Conservation (phyloP, 2,888 invertebrate species). For the Tyria jacobaeae region DNA sequence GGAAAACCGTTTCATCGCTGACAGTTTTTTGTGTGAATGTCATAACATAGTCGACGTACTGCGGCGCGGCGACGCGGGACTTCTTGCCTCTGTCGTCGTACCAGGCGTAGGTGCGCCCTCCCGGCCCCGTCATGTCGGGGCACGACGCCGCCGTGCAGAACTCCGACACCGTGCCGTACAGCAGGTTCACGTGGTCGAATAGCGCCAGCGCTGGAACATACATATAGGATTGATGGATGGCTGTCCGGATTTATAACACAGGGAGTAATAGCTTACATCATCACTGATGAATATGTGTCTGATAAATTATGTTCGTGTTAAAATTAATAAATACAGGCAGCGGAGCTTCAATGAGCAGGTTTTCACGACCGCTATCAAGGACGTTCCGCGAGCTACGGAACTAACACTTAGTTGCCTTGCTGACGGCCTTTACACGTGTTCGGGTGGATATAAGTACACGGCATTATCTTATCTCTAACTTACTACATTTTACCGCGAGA, state of each 20-base stretch:
- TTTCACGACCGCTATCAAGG: not conserved
- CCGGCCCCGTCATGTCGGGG: slow-evolving; percentile 98
- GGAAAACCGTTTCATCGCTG: slow-evolving; percentile 98
- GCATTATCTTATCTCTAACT: no score
- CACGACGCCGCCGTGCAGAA: slow-evolving; percentile 98
- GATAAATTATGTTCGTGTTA: not conserved
- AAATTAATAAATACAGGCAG: not conserved
- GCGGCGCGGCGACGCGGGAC: slow-evolving; percentile 98
- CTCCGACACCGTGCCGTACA: slow-evolving; percentile 99
- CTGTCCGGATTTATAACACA: not conserved
- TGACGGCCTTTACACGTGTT: no score
- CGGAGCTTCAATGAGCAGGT: not conserved
- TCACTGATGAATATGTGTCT: slow-evolving; percentile 7
- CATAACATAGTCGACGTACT: slow-evolving; percentile 99
- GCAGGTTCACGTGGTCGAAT: slow-evolving; percentile 99
- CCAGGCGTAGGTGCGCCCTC: slow-evolving; percentile 98
- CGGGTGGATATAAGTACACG: no score
- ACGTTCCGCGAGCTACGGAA: not conserved
- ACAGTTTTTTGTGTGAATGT: slow-evolving; percentile 98
- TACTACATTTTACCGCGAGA: no score
- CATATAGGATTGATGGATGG: not conserved
- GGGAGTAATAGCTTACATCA: no score
- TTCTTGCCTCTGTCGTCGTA: slow-evolving; percentile 99
- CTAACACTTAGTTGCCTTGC: not conserved
- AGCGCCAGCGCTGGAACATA: slow-evolving; percentile 94